Conservation (phyloP, 1,140 invertebrate genomes). For the Lutraria rhynchaena region DNA sequence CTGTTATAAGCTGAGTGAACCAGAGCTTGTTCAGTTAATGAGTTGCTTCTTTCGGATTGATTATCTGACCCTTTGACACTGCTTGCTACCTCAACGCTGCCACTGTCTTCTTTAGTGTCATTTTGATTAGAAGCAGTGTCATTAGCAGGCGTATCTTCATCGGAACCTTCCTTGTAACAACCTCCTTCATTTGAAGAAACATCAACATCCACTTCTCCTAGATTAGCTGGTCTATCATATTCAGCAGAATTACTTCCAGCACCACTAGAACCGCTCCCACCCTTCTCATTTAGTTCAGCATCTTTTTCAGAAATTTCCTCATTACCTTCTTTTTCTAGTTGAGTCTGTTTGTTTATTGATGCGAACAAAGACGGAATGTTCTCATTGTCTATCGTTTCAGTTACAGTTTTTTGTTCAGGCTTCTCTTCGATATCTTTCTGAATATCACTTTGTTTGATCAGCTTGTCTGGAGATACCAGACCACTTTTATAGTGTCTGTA, state of each 20-base stretch:
- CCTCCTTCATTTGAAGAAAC: no score
- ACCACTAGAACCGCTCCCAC: background rate
- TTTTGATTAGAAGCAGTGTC: no score
- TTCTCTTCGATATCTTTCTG: background rate
- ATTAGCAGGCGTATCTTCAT: no score
- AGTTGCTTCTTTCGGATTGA: no score
- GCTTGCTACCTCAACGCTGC: no score
- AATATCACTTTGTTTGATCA: background rate
- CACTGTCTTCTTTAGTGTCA: no score
- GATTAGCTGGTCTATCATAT: conserved; percentile 4
- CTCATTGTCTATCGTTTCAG: conserved; percentile 23
- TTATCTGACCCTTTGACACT: no score
- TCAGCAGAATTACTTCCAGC: conserved; percentile 21
- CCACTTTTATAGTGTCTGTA: conserved; percentile 39
- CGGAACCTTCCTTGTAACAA: no score
- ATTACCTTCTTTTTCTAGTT: background rate
- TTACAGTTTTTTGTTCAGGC: conserved; percentile 1
- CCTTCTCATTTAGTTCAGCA: no score
- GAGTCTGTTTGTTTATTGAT: conserved; percentile 13
- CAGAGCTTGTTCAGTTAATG: no score
- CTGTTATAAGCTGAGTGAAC: no score
- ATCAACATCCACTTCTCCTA: no score
- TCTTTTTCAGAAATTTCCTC: background rate
- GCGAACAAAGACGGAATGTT: conserved; percentile 33
- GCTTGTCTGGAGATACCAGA: background rate